Percentiles rank a stretch among this genome's conserved stretches.
These are phyloP conservation scores for Nyctibius grandis DNA, from an alignment of 2,797 vertebrate species.

Conservation along the genomic window DNA sequence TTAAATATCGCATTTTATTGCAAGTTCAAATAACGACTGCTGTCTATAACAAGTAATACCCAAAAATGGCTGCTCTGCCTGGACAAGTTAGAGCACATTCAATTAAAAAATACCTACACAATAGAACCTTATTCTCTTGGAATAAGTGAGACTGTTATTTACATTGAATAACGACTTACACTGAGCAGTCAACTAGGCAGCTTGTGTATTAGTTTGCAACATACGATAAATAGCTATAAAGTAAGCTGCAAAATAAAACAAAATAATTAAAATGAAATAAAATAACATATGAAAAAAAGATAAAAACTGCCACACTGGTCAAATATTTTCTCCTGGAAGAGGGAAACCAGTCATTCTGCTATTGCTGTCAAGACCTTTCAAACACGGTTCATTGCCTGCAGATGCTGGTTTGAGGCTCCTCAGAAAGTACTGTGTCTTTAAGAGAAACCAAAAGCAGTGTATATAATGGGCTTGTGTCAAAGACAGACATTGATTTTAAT, in stretches of 20 bases:
- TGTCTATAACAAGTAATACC: background rate
- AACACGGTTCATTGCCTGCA: background rate
- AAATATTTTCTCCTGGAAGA: background rate
- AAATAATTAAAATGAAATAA: background rate
- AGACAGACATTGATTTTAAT: conserved; percentile 36
- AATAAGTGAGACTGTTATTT: background rate
- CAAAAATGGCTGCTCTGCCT: background rate
- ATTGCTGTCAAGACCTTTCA: background rate
- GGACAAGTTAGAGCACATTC: background rate
- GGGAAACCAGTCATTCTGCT: background rate
- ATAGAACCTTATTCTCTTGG: background rate
- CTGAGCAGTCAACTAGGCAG: background rate
- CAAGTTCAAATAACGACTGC: background rate
- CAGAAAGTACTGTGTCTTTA: background rate
- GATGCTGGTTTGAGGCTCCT: background rate
- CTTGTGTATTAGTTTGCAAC: background rate
- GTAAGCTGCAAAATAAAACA: background rate
- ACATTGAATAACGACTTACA: background rate
- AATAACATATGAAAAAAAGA: background rate
- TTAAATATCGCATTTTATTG: background rate
- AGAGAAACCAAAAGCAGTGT: background rate
- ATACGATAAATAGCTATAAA: background rate
- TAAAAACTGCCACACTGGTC: background rate
- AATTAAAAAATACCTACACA: background rate
- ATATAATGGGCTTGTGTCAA: background rate